phyloP scores from a whole-genome alignment of 2,113 vertebrate genomes.

The Aegotheles bennettii region DNA sequence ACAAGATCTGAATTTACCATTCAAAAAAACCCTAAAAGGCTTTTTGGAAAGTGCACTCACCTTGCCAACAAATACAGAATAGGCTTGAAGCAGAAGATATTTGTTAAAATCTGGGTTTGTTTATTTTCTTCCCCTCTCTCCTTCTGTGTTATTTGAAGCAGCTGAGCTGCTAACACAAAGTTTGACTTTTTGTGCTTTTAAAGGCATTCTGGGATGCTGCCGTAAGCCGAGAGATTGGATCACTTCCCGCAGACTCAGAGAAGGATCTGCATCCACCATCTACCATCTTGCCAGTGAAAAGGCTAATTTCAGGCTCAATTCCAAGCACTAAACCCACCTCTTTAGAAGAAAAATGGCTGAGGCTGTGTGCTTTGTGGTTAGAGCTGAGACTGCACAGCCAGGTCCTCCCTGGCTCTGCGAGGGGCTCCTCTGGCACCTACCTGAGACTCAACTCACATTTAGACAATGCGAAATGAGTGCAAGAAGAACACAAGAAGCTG shows the following conservation, averaged over 20 bases:
- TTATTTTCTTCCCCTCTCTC: slow-evolving; percentile 34
- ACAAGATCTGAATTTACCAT: background rate
- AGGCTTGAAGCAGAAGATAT: background rate
- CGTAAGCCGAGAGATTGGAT: background rate
- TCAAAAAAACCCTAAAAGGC: background rate
- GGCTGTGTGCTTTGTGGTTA: background rate
- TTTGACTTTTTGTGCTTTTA: slow-evolving; percentile 54
- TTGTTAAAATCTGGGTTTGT: slow-evolving; percentile 52
- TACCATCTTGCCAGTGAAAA: background rate
- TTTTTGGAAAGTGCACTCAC: slow-evolving; percentile 18
- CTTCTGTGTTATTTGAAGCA: slow-evolving; percentile 43
- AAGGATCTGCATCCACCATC: background rate
- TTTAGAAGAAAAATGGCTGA: background rate
- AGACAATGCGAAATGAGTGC: rapidly evolving
- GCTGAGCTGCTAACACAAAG: background rate
- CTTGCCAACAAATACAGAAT: slow-evolving; percentile 12
- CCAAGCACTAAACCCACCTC: background rate
- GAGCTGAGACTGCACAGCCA: background rate
- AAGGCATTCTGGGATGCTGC: slow-evolving; percentile 35
- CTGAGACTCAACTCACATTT: rapidly evolving
- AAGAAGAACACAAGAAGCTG: background rate
- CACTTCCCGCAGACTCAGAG: background rate
- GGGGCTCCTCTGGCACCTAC: rapidly evolving
- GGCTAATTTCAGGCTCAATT: slow-evolving; percentile 11
- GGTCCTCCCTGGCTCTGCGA: background rate